A percentile compares a stretch with the other conserved stretches of the same genome.
These are phyloP conservation scores for Leuciscus idus DNA, from an alignment of 2,113 vertebrate genomes.

Conservation along the genomic window DNA sequence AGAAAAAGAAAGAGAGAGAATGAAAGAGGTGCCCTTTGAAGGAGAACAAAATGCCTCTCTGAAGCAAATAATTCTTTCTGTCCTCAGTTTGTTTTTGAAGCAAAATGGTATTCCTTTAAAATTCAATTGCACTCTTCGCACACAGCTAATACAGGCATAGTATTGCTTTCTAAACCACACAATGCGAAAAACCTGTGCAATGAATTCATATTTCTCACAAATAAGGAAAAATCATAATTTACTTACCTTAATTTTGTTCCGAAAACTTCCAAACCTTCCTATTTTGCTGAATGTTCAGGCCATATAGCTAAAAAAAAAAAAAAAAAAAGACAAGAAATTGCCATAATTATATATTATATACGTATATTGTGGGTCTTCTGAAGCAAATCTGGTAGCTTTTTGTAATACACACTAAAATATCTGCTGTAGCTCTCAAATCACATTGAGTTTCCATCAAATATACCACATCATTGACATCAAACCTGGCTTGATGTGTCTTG, in stretches of 20 bases:
- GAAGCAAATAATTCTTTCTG: not conserved
- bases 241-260: not conserved
- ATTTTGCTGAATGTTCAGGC: not conserved
- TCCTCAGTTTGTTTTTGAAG: slow-evolving; percentile 14
- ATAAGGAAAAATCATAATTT: not conserved
- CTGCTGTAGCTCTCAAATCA: too few relatives aligned
- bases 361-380: too few relatives aligned
- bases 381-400: too few relatives aligned
- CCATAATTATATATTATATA: too few relatives aligned
- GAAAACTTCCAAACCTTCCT: not conserved
- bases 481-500: too few relatives aligned
- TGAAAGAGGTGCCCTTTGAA: slow-evolving; percentile 29
- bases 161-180: not conserved
- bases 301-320: not conserved
- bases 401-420: too few relatives aligned
- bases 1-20: slow-evolving; percentile 25
- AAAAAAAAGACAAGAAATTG: too few relatives aligned
- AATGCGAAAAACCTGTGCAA: not conserved
- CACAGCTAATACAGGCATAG: not conserved
- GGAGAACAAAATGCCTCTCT: slow-evolving; percentile 26
- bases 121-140: not conserved
- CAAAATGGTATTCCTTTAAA: not conserved
- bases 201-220: not conserved
- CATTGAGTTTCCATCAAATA: too few relatives aligned
- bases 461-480: too few relatives aligned